A percentile compares a stretch with the other conserved stretches of the same genome.
phyloP scores from a whole-genome alignment of 2,113 vertebrate species.

The Acrocephalus kingi region DNA sequence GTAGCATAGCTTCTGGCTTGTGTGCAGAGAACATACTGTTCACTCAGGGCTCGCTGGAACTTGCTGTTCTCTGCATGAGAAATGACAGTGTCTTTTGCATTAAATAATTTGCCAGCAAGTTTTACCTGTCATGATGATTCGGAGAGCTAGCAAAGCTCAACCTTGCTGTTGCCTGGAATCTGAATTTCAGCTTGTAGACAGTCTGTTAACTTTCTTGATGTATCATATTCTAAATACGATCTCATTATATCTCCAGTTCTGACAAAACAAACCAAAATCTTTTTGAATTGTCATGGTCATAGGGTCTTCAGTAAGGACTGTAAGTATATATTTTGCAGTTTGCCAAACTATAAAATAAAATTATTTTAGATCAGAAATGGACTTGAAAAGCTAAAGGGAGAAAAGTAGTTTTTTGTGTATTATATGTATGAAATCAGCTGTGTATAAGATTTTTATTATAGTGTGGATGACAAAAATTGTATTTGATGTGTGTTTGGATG shows the following conservation, averaged over 20 bases:
- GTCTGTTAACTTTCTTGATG: neutral
- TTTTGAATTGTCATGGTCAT: neutral
- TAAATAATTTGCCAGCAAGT: neutral
- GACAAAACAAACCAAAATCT: neutral
- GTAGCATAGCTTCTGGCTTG: neutral
- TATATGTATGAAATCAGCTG: neutral
- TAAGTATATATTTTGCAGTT: neutral
- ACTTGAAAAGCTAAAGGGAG: neutral
- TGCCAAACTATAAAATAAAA: neutral
- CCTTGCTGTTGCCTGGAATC: neutral
- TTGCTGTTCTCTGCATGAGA: neutral
- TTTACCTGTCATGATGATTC: neutral
- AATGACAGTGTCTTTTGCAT: neutral
- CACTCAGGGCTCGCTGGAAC: neutral
- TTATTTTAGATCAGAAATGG: neutral
- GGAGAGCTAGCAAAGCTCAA: neutral
- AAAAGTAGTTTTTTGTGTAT: neutral
- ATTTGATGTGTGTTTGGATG: neutral
- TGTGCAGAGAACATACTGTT: neutral
- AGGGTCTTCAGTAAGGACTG: neutral
- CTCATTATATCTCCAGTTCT: neutral
- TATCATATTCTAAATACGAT: neutral
- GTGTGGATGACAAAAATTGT: neutral
- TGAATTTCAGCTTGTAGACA: neutral
- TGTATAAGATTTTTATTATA: neutral